Conservation (phyloP, 2,113 vertebrate genomes). For the Axis porcinus region DNA sequence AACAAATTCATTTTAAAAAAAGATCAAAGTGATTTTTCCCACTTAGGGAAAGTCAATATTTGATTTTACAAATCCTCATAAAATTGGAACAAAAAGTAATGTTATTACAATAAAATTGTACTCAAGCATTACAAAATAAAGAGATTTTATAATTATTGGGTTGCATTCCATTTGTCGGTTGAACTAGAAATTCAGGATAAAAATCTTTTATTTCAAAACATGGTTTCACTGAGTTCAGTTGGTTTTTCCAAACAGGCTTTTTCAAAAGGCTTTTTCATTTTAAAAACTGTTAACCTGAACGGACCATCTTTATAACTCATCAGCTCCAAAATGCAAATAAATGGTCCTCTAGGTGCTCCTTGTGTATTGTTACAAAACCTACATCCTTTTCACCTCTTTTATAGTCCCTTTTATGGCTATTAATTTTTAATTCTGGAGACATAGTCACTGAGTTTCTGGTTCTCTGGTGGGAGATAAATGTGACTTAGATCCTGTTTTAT, state of each 20-base stretch:
- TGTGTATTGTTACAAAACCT: conserved; percentile 61
- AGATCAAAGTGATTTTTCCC: background rate
- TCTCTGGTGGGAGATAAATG: conserved; percentile 76
- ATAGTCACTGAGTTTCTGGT: conserved; percentile 47
- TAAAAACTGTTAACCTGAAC: background rate
- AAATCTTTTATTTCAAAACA: background rate
- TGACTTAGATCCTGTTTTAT: conserved; percentile 75
- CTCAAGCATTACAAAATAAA: background rate
- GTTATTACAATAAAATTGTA: background rate
- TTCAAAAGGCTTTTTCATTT: conserved; percentile 18
- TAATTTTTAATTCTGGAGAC: conserved; percentile 80
- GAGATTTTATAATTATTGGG: background rate
- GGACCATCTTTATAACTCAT: conserved; percentile 26
- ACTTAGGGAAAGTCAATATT: background rate
- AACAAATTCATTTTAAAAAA: background rate
- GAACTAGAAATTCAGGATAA: background rate
- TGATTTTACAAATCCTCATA: background rate
- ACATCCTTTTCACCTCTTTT: conserved; percentile 73
- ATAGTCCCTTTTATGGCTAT: conserved; percentile 71
- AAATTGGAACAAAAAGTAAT: background rate
- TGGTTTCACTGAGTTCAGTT: conserved; percentile 30
- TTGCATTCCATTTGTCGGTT: background rate
- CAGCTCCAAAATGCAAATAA: conserved; percentile 62
- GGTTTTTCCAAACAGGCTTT: conserved; percentile 32
- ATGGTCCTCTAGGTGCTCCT: conserved; percentile 31